Base-by-base conservation (phyloP, 2,797 vertebrate species). In the Dicrostonyx torquatus region DNA sequence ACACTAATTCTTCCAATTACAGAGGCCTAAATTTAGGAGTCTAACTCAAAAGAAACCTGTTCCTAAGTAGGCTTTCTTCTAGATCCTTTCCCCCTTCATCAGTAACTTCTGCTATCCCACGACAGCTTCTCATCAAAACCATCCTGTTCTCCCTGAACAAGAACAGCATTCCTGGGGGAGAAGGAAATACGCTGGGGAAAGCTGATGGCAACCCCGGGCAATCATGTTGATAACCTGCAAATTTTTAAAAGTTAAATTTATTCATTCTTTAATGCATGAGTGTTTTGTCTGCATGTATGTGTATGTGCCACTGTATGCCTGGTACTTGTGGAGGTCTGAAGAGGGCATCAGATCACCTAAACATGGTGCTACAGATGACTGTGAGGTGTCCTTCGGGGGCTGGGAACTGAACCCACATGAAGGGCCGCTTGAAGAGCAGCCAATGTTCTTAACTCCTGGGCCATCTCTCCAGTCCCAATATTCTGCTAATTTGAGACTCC, bases 1-100 rank as follows among this genome's bases (percentile, higher is more conserved):
- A 91, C 34, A 68, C 13, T 73, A 58, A 93, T 94, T 94, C 90
- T 94, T 91, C 53, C 85, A 89, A 84, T 90, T 94, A 93, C 11
- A 93, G 50, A 75, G 50, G 29, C 50, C 53, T 45, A 45, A 82
- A n/a, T n/a, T n/a, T n/a, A 18, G n/a, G 77, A 82, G 9, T 62
- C 79, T 84, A 66, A 7, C 80, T 84, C 85, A 84, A 86, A 92
- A 78, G 43, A 82, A 95, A 82, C 24, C 40, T 89, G 50, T 83
- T 53, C 50, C 66, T 12, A 93, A 50, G 6, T 45, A 94, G 79
- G 15, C 22, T 93, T 91, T 93, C n/a, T 93, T 94, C 68, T 73
- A 9, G 82, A 91, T 83, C 40, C 20, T 76, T 89, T 94, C 8
- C 55, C 37, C 40, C 40, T 62, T 95, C 29, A 72, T 93, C 55